Base-by-base conservation (phyloP, 2,888 invertebrate genomes). In the Microdon myrmicae region DNA sequence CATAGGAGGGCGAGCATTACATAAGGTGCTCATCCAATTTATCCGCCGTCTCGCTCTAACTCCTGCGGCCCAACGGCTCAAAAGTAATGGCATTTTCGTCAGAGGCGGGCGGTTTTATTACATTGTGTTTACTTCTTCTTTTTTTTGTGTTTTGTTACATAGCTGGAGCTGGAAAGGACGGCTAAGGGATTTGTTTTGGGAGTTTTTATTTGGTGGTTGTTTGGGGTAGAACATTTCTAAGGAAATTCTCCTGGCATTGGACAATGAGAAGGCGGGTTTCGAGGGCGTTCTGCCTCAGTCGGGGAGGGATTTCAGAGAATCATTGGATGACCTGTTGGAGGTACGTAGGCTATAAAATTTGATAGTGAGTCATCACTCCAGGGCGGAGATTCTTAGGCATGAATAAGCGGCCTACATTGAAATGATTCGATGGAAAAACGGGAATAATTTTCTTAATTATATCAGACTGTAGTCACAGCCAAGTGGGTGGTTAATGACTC, bases 181-280 rank as follows among this genome's bases (percentile, higher is more conserved):
- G 35, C 14, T 25, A 38, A 29, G 26, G 32, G 25, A 17, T 41
- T 49, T 8, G 6, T n/a, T n/a, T n/a, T n/a, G 32, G 38, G 45
- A 35, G 13, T 13, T 44, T 58, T 43, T 35, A 22, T 41, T 41
- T 20, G 19, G 17, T 22, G 12, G 28, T 10, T 48, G 35, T 60
- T 55, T 38, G 20, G 23, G 41, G 34, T 38, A 37, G 14, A n/a
- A n/a, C n/a, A 48, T 34, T 54, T 54, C 34, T 29, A 34, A 41
- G 41, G 47, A 47, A 26, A 35, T n/a, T n/a, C n/a, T n/a, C n/a
- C n/a, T n/a, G n/a, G n/a, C n/a, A n/a, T n/a, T n/a, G n/a, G n/a
- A n/a, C n/a, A n/a, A n/a, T n/a, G n/a, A n/a, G 48, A 48, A 60
- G 60, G 60, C 60, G 60, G 54, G 60, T 43, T 51, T 41, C 47